A percentile compares a stretch with the other conserved stretches of the same genome.
phyloP scores from a whole-genome alignment of 2,888 invertebrate species.

The Ectemnius lituratus region DNA sequence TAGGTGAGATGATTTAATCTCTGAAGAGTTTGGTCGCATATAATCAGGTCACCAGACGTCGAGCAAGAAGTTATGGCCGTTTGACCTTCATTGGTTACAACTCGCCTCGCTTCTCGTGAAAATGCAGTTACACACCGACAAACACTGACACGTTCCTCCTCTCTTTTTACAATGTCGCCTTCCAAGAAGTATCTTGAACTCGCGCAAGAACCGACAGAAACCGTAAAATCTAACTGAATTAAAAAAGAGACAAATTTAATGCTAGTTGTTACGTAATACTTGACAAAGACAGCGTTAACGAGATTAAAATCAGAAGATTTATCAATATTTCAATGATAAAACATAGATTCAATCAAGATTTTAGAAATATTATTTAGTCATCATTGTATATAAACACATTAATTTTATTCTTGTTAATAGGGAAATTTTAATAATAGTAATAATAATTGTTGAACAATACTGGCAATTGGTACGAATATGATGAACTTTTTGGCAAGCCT shows the following conservation, averaged over 20 bases:
- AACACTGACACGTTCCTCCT: neutral
- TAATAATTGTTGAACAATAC: no score
- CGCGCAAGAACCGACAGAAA: neutral
- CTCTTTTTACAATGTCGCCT: neutral
- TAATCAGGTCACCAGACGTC: slow-evolving; percentile 72
- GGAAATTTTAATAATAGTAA: no score
- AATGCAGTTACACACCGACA: slow-evolving; percentile 20
- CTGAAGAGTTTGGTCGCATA: slow-evolving; percentile 19
- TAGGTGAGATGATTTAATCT: slow-evolving; percentile 54
- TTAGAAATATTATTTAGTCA: no score
- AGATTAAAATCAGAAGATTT: no score
- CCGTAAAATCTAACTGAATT: neutral
- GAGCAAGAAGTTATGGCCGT: slow-evolving; percentile 61
- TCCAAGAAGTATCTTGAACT: neutral
- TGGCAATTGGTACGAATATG: no score
- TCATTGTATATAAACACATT: no score
- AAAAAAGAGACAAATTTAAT: neutral
- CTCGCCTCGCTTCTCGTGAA: slow-evolving; percentile 28
- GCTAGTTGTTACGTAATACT: no score
- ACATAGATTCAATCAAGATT: no score
- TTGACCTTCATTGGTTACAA: slow-evolving; percentile 49
- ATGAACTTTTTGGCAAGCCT: no score
- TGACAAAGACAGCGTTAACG: no score
- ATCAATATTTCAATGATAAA: no score
- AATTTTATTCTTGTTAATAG: no score